Conservation (phyloP, 2,888 invertebrate species). For the Drosophila niveifrons region DNA sequence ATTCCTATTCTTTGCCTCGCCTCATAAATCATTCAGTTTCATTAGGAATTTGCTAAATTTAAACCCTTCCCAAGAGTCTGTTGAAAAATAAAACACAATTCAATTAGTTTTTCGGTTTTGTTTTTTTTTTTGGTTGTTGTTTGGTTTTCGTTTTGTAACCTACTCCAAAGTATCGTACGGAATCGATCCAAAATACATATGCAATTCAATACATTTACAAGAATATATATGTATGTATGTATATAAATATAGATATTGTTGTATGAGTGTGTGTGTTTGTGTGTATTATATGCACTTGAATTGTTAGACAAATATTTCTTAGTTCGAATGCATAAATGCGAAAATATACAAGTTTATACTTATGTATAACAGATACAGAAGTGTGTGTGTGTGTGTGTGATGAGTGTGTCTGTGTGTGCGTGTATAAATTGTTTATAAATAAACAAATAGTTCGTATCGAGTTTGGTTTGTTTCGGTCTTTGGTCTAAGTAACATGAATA, state of each 20-base stretch:
- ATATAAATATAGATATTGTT: constrained; percentile 46
- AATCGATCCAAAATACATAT: constrained; percentile 76
- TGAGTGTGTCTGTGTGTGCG: constrained; percentile 14
- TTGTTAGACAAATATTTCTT: constrained; percentile 51
- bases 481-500: constrained; percentile 66
- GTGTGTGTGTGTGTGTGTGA: constrained; percentile 13
- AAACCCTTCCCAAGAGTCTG: not conserved
- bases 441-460: constrained; percentile 59
- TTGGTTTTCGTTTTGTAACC: constrained; percentile 44
- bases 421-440: constrained; percentile 47
- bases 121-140: not conserved
- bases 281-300: constrained; percentile 51
- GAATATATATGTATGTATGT: constrained; percentile 57
- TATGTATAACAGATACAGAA: constrained; percentile 17
- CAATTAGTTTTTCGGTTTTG: constrained; percentile 19
- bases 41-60: too few relatives aligned
- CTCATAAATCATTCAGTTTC: too few relatives aligned
- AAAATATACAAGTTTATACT: constrained; percentile 64
- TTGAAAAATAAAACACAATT: constrained; percentile 37
- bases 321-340: constrained; percentile 79
- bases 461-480: constrained; percentile 29
- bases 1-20: too few relatives aligned
- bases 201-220: constrained; percentile 66
- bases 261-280: constrained; percentile 27
- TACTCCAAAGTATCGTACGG: constrained; percentile 40